phyloP scores from a whole-genome alignment of 2,797 vertebrate genomes.

The Borostomias antarcticus region DNA sequence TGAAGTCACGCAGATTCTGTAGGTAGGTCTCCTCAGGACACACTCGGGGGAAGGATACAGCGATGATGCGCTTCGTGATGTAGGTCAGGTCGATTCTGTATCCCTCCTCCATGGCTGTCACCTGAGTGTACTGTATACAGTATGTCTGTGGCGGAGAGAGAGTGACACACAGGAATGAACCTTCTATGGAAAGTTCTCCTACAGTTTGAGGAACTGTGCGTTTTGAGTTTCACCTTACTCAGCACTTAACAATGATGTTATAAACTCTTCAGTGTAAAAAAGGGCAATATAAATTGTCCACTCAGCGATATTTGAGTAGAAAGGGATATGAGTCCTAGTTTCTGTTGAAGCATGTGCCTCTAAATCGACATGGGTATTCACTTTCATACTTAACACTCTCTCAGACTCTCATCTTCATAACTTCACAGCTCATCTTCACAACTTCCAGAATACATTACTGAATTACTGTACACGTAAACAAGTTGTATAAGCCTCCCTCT shows the following conservation, averaged over 20 bases:
- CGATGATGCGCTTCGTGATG: constrained; percentile 89
- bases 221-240: background rate
- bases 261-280: background rate
- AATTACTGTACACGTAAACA: no score
- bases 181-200: background rate
- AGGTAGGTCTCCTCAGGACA: constrained; percentile 80
- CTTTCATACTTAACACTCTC: no score
- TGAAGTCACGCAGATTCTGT: constrained; percentile 80
- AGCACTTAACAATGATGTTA: background rate
- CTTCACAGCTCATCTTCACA: no score
- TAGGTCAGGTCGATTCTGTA: constrained; percentile 85
- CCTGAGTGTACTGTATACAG: constrained; percentile 13
- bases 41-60: constrained; percentile 75
- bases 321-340: no score
- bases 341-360: no score
- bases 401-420: no score
- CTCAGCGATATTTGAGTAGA: background rate
- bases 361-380: no score
- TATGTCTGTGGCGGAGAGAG: background rate
- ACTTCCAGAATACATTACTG: no score
- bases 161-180: background rate
- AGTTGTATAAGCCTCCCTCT: no score
- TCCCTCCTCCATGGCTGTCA: constrained; percentile 77
- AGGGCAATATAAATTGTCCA: constrained; percentile 18
- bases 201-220: constrained; percentile 34